These are phyloP conservation scores for Thinocorus orbignyianus DNA, from an alignment of 2,113 vertebrate species.

Conservation along the genomic window DNA sequence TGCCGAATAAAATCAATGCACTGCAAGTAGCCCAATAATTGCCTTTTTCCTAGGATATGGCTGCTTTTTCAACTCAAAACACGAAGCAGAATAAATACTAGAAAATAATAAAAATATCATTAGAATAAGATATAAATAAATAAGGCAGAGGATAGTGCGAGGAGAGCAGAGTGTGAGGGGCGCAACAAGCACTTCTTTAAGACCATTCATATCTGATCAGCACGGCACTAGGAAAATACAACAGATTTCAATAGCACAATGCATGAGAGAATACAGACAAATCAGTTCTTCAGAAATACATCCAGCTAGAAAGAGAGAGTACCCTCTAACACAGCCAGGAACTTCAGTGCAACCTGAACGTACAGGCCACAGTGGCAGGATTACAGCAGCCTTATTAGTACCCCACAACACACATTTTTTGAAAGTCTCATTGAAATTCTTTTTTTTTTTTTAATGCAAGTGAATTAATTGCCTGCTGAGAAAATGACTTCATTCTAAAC, in stretches of 20 bases:
- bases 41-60: neutral
- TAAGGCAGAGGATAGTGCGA: fast-evolving
- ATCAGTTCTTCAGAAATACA: neutral
- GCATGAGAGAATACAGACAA: neutral
- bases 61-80: neutral
- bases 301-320: neutral
- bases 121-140: too few species aligned
- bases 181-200: neutral
- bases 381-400: neutral
- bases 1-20: neutral
- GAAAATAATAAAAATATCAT: too few species aligned
- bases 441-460: neutral
- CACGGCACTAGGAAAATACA: neutral
- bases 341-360: neutral
- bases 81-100: neutral
- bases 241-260: neutral
- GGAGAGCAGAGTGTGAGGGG: neutral
- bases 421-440: neutral
- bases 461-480: constrained; percentile 59
- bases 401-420: neutral
- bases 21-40: neutral
- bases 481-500: constrained; percentile 58
- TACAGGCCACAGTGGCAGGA: neutral
- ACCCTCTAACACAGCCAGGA: neutral
- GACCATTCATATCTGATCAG: neutral